Base-by-base conservation (phyloP, 64 coral and sea anemone species). In the Exaiptasia diaphana region DNA sequence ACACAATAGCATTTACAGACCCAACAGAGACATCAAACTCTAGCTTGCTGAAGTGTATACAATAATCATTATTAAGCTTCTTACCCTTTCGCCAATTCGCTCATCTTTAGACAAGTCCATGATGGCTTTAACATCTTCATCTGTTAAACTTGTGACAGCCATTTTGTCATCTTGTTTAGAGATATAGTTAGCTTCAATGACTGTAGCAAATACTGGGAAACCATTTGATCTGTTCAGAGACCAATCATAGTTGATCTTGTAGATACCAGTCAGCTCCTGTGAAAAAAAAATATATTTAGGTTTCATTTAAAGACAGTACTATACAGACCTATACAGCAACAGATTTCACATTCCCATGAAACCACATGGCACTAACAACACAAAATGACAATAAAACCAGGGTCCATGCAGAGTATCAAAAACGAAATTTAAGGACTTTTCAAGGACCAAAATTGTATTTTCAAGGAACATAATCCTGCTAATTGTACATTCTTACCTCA, bases 151-250 rank as follows among this genome's bases (percentile, higher is more conserved):
- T 50, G 95, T 99, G 25, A 99, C 90, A 45, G 95, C 95, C 67
- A 99, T 52, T 53, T 99, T 99, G 79, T 99, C 95, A 71, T 99
- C 95, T 75, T 99, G 95, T 71, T 99, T 99, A 22, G 95, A 92
- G 67, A 99, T 99, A 26, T 89, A 89, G 54, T 99, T 99, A 26
- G 95, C 95, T 74, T 99, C 95, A 71, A 99, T 99, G 31, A 99
- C 85, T 50, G 95, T 99, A 11, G 95, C 95, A 67, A 99, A 99
- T 33, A 99, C 95, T 75, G 95, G 95, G 72, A 99, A 99, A 3
- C 95, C 95, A 81, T 99, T 92, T 15, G 95, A 85, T 38, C 85
- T 72, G 75, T 99, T 99, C 3, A 99, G 40, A 13, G 85, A 85
- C 23, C 74, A 88, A 41, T 99, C 95, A 23, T 99, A 99, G 71